phyloP scores from a whole-genome alignment of 2,797 vertebrate species.

The Triplophysa yarkandensis region DNA sequence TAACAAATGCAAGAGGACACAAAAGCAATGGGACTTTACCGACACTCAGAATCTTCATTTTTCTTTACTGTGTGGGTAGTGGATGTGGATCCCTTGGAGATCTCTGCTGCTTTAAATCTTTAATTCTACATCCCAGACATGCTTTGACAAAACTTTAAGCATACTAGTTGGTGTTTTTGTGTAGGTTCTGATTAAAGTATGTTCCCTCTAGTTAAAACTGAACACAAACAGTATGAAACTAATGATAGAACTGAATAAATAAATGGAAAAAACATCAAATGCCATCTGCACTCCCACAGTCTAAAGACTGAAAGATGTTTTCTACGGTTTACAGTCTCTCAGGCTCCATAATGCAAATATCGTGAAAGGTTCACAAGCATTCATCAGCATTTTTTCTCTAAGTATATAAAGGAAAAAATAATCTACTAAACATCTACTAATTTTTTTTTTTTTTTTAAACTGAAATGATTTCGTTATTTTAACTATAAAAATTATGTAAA shows the following conservation, averaged over 20 bases:
- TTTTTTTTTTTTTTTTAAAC: too few relatives aligned
- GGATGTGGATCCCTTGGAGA: slow-evolving; percentile 9
- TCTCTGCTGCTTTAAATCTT: slow-evolving; percentile 25
- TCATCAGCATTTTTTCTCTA: not conserved
- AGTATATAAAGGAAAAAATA: too few relatives aligned
- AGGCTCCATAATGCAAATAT: not conserved
- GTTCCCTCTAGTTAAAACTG: slow-evolving; percentile 15
- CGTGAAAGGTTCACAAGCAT: not conserved
- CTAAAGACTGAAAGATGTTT: not conserved
- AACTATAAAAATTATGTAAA: too few relatives aligned
- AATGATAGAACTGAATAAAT: slow-evolving; percentile 41
- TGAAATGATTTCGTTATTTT: too few relatives aligned
- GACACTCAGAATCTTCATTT: slow-evolving; percentile 8
- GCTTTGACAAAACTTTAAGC: slow-evolving; percentile 40
- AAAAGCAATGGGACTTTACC: not conserved
- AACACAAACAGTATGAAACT: slow-evolving; percentile 27
- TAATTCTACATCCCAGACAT: slow-evolving; percentile 48
- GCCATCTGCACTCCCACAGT: not conserved
- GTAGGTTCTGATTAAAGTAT: slow-evolving; percentile 36
- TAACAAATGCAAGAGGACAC: not conserved
- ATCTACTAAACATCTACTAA: too few relatives aligned
- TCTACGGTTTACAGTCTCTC: not conserved
- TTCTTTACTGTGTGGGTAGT: slow-evolving; percentile 15
- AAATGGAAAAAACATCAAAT: slow-evolving; percentile 38
- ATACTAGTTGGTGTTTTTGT: slow-evolving; percentile 29